A percentile compares a stretch with the other conserved stretches of the same genome.
Conservation (phyloP, 2,113 vertebrate species). For the Oryzias melastigma region DNA sequence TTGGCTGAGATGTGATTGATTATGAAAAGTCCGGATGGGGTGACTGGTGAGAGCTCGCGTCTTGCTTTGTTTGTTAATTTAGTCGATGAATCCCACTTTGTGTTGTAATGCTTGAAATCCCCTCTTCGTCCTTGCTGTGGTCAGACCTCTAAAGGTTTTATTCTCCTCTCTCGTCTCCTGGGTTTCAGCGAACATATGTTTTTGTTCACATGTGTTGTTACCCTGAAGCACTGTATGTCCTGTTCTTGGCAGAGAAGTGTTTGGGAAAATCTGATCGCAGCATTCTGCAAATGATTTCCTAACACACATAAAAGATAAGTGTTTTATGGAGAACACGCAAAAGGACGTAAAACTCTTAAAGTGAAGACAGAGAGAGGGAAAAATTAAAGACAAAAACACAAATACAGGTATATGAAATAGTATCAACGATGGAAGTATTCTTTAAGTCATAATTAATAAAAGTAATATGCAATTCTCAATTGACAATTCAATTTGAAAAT, state of each 20-base stretch:
- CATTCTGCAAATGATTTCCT: constrained; percentile 50
- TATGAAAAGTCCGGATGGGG: constrained; percentile 50
- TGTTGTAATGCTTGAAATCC: constrained; percentile 14
- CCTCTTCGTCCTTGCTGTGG: constrained; percentile 45
- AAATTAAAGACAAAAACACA: too few species aligned
- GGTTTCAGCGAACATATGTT: constrained; percentile 11
- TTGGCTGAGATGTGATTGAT: constrained; percentile 64
- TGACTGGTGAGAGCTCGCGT: constrained; percentile 42
- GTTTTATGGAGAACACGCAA: constrained; percentile 28
- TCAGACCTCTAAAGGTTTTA: constrained; percentile 27
- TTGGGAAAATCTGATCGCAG: constrained; percentile 44
- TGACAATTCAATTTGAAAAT: too few species aligned
- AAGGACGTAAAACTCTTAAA: neutral
- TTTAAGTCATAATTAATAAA: too few species aligned
- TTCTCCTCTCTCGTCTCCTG: constrained; percentile 2
- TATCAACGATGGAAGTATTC: too few species aligned
- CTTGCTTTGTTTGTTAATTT: constrained; percentile 32
- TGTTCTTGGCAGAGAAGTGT: constrained; percentile 34
- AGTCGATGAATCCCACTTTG: constrained; percentile 31
- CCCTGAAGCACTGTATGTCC: constrained; percentile 46
- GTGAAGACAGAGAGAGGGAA: too few species aligned
- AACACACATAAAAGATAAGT: too few species aligned
- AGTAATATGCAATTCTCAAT: too few species aligned
- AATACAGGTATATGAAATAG: too few species aligned
- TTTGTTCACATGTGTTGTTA: constrained; percentile 28